These are phyloP conservation scores for Prionace glauca DNA, from an alignment of 2,797 vertebrate species.

Conservation along the genomic window DNA sequence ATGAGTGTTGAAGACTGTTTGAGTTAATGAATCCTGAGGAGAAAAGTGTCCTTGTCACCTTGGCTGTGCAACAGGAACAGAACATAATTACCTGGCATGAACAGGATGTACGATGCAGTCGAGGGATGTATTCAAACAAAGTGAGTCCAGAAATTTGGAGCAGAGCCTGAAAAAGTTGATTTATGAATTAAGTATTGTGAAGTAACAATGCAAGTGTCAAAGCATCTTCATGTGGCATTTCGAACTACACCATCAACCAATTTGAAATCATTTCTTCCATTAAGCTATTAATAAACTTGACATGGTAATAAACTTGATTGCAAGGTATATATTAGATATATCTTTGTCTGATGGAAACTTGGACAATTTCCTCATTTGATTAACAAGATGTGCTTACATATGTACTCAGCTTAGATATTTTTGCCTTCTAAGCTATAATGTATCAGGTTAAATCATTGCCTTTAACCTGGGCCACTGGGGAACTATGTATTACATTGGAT, in stretches of 20 bases:
- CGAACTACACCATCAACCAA: not conserved
- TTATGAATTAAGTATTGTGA: not conserved
- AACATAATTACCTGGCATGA: not conserved
- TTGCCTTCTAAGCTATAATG: not conserved
- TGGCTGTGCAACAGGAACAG: not conserved
- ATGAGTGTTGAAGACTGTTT: not conserved
- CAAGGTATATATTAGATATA: not conserved
- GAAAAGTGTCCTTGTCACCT: not conserved
- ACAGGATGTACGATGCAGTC: not conserved
- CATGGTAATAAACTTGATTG: not conserved
- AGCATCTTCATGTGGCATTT: not conserved
- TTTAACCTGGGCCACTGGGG: not conserved
- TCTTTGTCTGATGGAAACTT: not conserved
- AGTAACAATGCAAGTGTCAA: not conserved
- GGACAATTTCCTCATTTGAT: not conserved
- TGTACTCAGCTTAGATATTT: not conserved
- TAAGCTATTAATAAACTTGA: not conserved
- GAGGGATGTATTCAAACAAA: not conserved
- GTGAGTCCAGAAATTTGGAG: not conserved
- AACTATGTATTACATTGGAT: not conserved
- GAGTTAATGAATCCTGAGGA: not conserved
- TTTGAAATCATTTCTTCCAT: not conserved
- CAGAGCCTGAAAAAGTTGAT: not conserved
- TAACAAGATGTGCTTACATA: not conserved
- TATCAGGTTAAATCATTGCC: not conserved